Evolutionary conservation across 2,797 vertebrate genomes (phyloP).

Genomic region (Aulostomus chinensis): DNA sequence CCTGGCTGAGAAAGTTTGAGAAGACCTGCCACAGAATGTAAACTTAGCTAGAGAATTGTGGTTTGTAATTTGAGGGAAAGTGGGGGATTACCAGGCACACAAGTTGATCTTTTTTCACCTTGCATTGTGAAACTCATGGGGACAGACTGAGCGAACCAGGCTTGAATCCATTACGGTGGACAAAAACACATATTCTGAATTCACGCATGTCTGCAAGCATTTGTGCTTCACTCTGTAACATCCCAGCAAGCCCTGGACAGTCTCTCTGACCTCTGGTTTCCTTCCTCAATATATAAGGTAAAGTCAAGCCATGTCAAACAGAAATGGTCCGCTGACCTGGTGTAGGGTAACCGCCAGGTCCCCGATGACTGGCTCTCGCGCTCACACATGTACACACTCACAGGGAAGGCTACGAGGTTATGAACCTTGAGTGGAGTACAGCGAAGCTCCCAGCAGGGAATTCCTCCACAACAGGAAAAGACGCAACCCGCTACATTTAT

Average conservation of each 20-base stretch:
- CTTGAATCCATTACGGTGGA: slow-evolving; percentile 35
- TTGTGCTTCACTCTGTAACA: slow-evolving; percentile 20
- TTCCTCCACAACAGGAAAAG: slow-evolving; percentile 46
- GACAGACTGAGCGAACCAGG: slow-evolving; percentile 31
- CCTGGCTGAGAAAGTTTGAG: slow-evolving; percentile 38
- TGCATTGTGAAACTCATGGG: slow-evolving; percentile 53
- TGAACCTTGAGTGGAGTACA: slow-evolving; percentile 21
- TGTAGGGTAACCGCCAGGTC: slow-evolving; percentile 30
- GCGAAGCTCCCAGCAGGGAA: slow-evolving; percentile 7
- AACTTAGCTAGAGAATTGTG: slow-evolving; percentile 47
- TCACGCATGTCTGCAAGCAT: slow-evolving; percentile 17
- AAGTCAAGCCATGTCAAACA: slow-evolving; percentile 40
- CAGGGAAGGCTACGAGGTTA: slow-evolving; percentile 1
- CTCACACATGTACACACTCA: slow-evolving; percentile 1
- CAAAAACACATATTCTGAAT: slow-evolving; percentile 19
- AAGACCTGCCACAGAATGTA: slow-evolving; percentile 43
- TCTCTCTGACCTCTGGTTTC: slow-evolving; percentile 41
- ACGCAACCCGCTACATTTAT: slow-evolving; percentile 26
- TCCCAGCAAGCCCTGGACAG: slow-evolving; percentile 14
- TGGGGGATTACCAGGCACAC: slow-evolving; percentile 49
- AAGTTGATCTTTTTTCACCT: slow-evolving; percentile 47
- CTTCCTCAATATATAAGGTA: slow-evolving; percentile 42
- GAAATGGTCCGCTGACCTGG: slow-evolving; percentile 38
- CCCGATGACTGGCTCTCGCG: slow-evolving; percentile 2
- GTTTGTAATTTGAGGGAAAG: slow-evolving; percentile 58